phyloP scores from a whole-genome alignment of 2,113 vertebrate species.

The Paradoxurus hermaphroditus region DNA sequence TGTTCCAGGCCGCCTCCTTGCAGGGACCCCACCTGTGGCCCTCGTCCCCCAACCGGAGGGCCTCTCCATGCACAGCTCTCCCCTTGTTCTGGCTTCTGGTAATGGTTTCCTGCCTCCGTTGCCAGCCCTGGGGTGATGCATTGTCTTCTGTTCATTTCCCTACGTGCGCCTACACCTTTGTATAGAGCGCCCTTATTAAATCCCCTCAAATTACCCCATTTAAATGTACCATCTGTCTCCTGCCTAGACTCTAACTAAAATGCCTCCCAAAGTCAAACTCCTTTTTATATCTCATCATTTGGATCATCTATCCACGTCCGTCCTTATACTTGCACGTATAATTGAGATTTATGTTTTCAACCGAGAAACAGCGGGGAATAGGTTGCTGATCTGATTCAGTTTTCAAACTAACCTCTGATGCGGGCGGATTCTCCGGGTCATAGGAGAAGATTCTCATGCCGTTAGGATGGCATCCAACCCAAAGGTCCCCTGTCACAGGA shows the following conservation, averaged over 20 bases:
- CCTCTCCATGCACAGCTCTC: background rate
- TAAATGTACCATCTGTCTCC: background rate
- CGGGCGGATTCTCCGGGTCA: slow-evolving; percentile 83
- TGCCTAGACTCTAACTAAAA: background rate
- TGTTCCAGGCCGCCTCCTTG: background rate
- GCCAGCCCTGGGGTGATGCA: too few relatives aligned
- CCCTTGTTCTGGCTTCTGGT: background rate
- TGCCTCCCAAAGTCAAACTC: background rate
- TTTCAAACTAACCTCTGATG: slow-evolving; percentile 90
- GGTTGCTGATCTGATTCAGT: background rate
- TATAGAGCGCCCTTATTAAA: background rate
- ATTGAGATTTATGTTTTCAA: slow-evolving; percentile 20
- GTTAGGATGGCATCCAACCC: slow-evolving; percentile 92
- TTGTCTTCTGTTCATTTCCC: background rate
- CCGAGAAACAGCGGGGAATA: background rate
- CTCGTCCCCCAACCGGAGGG: background rate
- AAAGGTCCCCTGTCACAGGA: slow-evolving; percentile 90
- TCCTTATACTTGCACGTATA: background rate
- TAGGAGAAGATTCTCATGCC: slow-evolving; percentile 79
- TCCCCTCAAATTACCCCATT: background rate
- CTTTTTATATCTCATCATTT: background rate
- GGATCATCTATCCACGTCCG: background rate
- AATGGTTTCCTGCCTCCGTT: background rate
- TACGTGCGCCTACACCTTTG: background rate
- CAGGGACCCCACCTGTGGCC: background rate